These are phyloP conservation scores for Hypotaenidia philippensis DNA, from an alignment of 2,797 vertebrate species.

Conservation along the genomic window DNA sequence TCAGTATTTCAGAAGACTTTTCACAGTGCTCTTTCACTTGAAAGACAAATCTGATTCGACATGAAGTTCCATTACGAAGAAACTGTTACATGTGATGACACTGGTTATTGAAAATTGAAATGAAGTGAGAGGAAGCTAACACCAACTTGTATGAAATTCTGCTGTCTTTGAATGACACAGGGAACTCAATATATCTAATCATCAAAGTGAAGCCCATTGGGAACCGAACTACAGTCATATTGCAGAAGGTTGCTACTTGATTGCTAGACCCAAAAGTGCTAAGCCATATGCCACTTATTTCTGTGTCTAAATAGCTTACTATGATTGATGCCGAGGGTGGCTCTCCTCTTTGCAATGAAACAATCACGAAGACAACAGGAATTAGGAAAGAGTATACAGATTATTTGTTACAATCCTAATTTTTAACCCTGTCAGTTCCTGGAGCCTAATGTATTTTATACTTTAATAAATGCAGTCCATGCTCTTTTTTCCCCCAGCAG, in stretches of 20 bases:
- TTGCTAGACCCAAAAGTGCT: constrained; percentile 72
- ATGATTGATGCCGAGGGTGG: constrained; percentile 17
- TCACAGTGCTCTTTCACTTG: constrained; percentile 58
- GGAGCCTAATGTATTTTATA: background rate
- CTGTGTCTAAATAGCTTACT: constrained; percentile 71
- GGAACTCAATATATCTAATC: constrained; percentile 80
- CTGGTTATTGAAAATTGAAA: constrained; percentile 82
- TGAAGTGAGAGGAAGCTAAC: constrained; percentile 78
- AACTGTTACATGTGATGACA: constrained; percentile 76
- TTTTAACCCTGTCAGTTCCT: constrained; percentile 8
- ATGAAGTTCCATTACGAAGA: constrained; percentile 78
- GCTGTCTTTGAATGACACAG: constrained; percentile 76
- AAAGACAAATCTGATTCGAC: constrained; percentile 75
- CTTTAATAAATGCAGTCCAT: background rate
- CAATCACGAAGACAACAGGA: constrained; percentile 56
- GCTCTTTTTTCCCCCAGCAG: background rate
- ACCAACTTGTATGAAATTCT: constrained; percentile 71
- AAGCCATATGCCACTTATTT: constrained; percentile 74
- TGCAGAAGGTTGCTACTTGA: constrained; percentile 69
- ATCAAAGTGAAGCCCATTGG: constrained; percentile 76
- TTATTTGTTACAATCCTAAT: constrained; percentile 14
- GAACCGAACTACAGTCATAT: constrained; percentile 56
- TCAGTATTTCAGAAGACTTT: constrained; percentile 59
- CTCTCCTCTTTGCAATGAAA: constrained; percentile 45
- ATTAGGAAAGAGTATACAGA: constrained; percentile 40